phyloP scores from a whole-genome alignment of 2,113 vertebrate species.

The Zosterops pallidus region DNA sequence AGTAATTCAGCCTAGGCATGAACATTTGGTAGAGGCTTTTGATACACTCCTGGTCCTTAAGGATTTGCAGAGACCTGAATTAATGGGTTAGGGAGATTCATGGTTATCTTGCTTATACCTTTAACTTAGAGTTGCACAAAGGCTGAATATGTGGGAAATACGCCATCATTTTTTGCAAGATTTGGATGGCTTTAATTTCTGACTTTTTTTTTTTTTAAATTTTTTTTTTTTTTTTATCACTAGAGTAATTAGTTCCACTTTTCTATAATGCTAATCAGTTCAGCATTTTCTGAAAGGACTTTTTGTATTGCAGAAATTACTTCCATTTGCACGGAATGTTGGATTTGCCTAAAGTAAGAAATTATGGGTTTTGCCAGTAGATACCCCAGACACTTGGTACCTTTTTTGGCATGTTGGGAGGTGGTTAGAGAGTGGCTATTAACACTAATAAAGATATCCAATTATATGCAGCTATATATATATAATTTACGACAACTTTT shows the following conservation, averaged over 20 bases:
- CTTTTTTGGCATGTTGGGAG: background rate
- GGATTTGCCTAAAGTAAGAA: background rate
- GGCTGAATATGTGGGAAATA: background rate
- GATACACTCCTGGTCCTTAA: background rate
- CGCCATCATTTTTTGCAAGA: background rate
- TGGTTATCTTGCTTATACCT: background rate
- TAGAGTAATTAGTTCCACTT: conserved; percentile 24
- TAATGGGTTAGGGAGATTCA: background rate
- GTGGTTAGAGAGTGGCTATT: background rate
- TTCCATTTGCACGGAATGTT: conserved; percentile 5
- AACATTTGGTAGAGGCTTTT: background rate
- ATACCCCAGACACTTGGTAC: background rate
- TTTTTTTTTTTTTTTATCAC: background rate
- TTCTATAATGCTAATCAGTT: background rate
- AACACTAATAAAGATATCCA: background rate
- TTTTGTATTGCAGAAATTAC: conserved; percentile 23
- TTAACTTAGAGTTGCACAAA: background rate
- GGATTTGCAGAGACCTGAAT: background rate
- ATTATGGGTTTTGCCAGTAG: background rate
- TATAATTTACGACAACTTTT: background rate
- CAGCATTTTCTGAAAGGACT: conserved; percentile 16
- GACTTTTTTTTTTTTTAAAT: background rate
- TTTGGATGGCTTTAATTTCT: background rate
- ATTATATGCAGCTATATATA: background rate
- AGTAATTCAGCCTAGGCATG: background rate